Percentiles rank a stretch among this genome's conserved stretches.
Evolutionary conservation across 2,113 vertebrate genomes (phyloP).

Genomic region (Gymnocephalus cernua): DNA sequence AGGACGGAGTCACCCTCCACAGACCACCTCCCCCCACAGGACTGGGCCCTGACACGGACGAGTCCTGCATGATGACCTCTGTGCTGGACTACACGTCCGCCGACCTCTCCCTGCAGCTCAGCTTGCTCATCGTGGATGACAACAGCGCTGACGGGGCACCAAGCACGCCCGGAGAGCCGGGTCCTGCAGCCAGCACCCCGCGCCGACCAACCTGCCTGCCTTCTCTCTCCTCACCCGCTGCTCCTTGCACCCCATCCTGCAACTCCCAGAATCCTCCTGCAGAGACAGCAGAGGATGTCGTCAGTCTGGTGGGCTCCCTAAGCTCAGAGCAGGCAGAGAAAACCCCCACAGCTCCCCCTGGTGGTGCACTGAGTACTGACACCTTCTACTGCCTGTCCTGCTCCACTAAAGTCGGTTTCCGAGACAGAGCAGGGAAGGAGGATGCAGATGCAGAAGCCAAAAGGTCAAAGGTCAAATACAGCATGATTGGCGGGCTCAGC

Average conservation of each 20-base stretch:
- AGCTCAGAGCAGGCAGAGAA: slow-evolving; percentile 21
- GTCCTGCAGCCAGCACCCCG: slow-evolving; percentile 81
- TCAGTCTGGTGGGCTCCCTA: slow-evolving; percentile 17
- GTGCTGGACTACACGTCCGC: slow-evolving; percentile 52
- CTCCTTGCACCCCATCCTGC: slow-evolving; percentile 36
- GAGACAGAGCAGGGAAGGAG: slow-evolving; percentile 6
- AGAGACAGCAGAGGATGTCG: slow-evolving; percentile 1
- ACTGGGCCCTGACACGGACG: slow-evolving; percentile 32
- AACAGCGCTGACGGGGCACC: slow-evolving; percentile 56
- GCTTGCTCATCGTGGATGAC: slow-evolving; percentile 82
- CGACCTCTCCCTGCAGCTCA: slow-evolving; percentile 88
- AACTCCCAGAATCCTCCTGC: slow-evolving; percentile 48
- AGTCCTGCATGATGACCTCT: slow-evolving; percentile 39
- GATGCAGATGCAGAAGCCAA: slow-evolving; percentile 47
- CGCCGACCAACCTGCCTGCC: slow-evolving; percentile 42
- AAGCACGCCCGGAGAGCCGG: slow-evolving; percentile 65
- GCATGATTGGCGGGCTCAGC: slow-evolving; percentile 93
- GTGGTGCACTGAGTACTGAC: slow-evolving; percentile 73
- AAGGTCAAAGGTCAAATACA: slow-evolving; percentile 87
- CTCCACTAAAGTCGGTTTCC: slow-evolving; percentile 86
- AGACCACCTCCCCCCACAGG: slow-evolving; percentile 29
- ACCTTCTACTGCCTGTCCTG: slow-evolving; percentile 90
- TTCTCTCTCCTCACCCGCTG: slow-evolving; percentile 35
- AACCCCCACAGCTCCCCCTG: slow-evolving; percentile 47
- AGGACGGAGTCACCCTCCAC: slow-evolving; percentile 84